Base-by-base conservation (phyloP, 2,888 invertebrate species). In the Agrochola circellaris region DNA sequence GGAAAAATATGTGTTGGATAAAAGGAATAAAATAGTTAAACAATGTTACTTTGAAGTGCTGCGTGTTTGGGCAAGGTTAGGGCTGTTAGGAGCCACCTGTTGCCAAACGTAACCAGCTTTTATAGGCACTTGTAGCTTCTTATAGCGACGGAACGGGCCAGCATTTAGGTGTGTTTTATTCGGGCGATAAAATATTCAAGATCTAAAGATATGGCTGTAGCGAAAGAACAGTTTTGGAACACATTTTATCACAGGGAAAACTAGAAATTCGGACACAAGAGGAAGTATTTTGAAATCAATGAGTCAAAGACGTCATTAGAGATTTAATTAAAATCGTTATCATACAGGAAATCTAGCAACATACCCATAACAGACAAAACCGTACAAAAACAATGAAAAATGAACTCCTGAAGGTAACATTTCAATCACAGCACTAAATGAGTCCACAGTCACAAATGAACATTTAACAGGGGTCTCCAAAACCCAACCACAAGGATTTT, bases 391-490 rank as follows among this genome's bases (percentile, higher is more conserved):
- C 71, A 84, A 88, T 73, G 77, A 65, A 56, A 65, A 34, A 84
- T 81, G 75, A 76, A 68, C 66, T 60, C 66, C 75, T 70, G 67
- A 62, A 79, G 73, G 83, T 78, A 81, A 81, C 81, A 87, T 82
- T 77, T 74, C 61, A 61, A 69, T 58, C 87, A 89, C 87, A 75
- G 62, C 81, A 87, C 84, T 79, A 77, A 73, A 87, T 87, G 83
- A 85, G 67, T 81, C 75, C 81, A 88, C 90, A 84, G 82, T 62
- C 86, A 89, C 86, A 85, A 88, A 88, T 85, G 88, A 90, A 89
- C 79, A 87, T 84, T 67, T 65, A 85, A 78, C 23, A 88, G 76
- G 81, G 84, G 79, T 64, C 77, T 70, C 65, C 75, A 83, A 81
- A 88, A 83, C 76, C 73, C 77, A 87, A 88, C 85, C 85, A 82